Evolutionary conservation across 2,113 vertebrate species (phyloP), one percentile per base, ranked within the genome.

Genomic region (Mesocricetus auratus): DNA sequence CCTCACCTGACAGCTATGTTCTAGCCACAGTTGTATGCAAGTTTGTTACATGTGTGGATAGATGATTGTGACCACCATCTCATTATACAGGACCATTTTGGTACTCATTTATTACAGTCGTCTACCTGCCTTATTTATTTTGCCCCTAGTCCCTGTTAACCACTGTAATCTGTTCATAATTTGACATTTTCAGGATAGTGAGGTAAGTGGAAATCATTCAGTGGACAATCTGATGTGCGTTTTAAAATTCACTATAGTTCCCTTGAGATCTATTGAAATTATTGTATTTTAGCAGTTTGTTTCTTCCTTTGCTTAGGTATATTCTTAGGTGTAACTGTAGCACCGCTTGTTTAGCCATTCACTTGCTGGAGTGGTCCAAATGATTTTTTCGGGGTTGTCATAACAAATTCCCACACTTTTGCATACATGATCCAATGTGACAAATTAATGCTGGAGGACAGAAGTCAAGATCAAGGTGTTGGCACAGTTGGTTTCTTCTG

Each of bases 131-230:
- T 53, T 79, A 36, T 42, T 29, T n/a, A 42, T 83, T 83, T 83
- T 83, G 19, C 22, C 5, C 5, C 10, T 39, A 82, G n/a, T 82
- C 79, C 11, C 53, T 39, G 36, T 60, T 24, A 60, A 53, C 10
- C 21, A 82, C 42, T 58, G 53, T 56, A 82, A 58, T 58, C 53
- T 82, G 33, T 82, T 82, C 33, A 58, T 82, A 58, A 58, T 74
- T 93, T 88, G 39, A 50, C 58, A 56, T 95, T 92, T 75, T 81
- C 47, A 86, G 50, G 50, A 81, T 39, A 42, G 45, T 94, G 29
- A 56, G 53, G 53, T 91, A 81, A 93, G 21, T 93, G 47, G 64
- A 78, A 86, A 53, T 85, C 62, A 73, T 94, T 58, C 17, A 79
- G 8, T 91, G 81, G 83, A 74, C 86, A 94, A 68, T 50, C 58